Conservation (phyloP, 1,140 invertebrate species). For the Neelides sp. region DNA sequence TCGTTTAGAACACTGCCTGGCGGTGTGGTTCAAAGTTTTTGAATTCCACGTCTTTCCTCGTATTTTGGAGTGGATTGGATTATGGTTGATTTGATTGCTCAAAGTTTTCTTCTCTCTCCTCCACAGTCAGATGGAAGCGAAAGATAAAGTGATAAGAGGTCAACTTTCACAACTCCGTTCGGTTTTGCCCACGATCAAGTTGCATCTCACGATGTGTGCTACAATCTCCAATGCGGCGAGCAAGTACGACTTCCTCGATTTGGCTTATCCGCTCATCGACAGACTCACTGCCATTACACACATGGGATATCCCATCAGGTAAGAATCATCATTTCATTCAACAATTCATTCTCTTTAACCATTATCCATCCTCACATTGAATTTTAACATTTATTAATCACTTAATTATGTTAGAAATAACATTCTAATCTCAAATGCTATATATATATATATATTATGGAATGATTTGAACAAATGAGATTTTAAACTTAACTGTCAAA, state of each 20-base stretch:
- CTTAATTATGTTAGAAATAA: too few relatives aligned
- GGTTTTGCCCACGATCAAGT: constrained; percentile 50
- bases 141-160: constrained; percentile 48
- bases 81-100: constrained; percentile 3
- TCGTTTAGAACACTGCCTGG: too few relatives aligned
- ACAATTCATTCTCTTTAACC: not conserved
- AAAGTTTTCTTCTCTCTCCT: constrained; percentile 1
- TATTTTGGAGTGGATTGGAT: too few relatives aligned
- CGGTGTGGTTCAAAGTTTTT: too few relatives aligned
- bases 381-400: too few relatives aligned
- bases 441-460: too few relatives aligned
- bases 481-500: too few relatives aligned
- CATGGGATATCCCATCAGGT: constrained; percentile 51
- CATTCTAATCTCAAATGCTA: too few relatives aligned
- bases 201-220: constrained; percentile 48
- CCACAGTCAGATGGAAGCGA: constrained; percentile 49
- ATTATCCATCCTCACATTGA: not conserved
- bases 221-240: constrained; percentile 52
- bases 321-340: too few relatives aligned
- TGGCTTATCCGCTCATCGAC: constrained; percentile 53
- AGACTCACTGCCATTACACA: constrained; percentile 49
- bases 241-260: constrained; percentile 57
- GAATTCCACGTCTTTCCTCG: too few relatives aligned
- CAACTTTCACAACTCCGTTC: constrained; percentile 47
- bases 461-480: too few relatives aligned